Percentiles rank a stretch among this genome's conserved stretches.
phyloP scores from a whole-genome alignment of 1,140 invertebrate species.

The Drosophila prosaltans region DNA sequence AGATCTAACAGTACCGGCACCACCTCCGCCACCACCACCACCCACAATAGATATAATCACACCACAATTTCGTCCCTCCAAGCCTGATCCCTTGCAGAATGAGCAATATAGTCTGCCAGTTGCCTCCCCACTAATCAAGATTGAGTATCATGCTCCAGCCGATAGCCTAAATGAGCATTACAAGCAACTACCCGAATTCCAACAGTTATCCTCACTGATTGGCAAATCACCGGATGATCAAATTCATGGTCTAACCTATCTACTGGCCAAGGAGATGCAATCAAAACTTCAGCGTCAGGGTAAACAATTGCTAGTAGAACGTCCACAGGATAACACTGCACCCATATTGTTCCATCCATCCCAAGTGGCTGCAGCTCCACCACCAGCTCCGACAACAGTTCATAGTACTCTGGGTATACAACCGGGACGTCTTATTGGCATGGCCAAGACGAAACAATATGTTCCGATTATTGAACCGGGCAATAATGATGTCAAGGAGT shows the following conservation, averaged over 20 bases:
- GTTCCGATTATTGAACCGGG: constrained; percentile 74
- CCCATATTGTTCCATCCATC: constrained; percentile 73
- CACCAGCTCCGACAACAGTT: constrained; percentile 19
- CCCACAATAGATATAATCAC: constrained; percentile 19
- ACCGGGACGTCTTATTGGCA: constrained; percentile 66
- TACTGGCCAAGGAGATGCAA: constrained; percentile 81
- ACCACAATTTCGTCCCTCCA: constrained; percentile 62
- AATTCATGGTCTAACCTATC: constrained; percentile 76
- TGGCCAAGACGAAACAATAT: constrained; percentile 74
- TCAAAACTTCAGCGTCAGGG: constrained; percentile 68
- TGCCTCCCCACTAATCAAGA: constrained; percentile 62
- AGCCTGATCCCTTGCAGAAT: constrained; percentile 61
- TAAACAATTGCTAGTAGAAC: constrained; percentile 53
- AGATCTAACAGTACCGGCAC: constrained; percentile 24
- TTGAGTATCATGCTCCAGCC: constrained; percentile 68
- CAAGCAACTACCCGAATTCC: constrained; percentile 71
- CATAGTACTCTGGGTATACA: constrained; percentile 51
- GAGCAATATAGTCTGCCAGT: constrained; percentile 56
- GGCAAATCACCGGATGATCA: constrained; percentile 81
- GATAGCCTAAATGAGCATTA: constrained; percentile 69
- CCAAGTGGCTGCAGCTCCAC: neutral
- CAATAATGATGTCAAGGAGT: constrained; percentile 60
- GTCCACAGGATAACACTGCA: constrained; percentile 69
- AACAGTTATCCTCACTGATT: constrained; percentile 70
- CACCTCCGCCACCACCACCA: constrained; percentile 5